Evolutionary conservation across 2,888 invertebrate genomes (phyloP), one percentile per base, ranked within the genome.

Genomic region (Synanthedon formicaeformis): DNA sequence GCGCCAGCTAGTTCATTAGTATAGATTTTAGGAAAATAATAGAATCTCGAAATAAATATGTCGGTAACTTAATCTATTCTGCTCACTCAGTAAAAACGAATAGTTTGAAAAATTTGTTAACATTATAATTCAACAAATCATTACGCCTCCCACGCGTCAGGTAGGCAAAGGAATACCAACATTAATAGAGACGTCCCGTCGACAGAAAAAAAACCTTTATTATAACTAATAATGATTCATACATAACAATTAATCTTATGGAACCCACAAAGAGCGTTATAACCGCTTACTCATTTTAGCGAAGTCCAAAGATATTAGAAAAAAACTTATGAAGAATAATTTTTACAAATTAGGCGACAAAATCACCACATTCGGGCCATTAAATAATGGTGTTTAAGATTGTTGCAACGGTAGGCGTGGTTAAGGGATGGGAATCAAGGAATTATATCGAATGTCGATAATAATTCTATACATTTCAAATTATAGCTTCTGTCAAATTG

Each of bases 261-360:
- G 67, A 63, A 69, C 75, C 67, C 78, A 78, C 75, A 73, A 71
- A 71, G 75, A 69, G 75, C 69, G 66, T 62, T 65, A 74, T 76
- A 77, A 82, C 73, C 70, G 81, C 81, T 78, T 75, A 83, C 79
- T 84, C 84, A 84, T 81, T 81, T 81, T 75, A 65, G 73, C 78
- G 72, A 78, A 69, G 67, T 69, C 67, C 60, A 63, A 65, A 60
- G 65, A 61, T 53, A 60, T 60, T 58, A 55, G 55, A 50, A 61
- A 60, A 68, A 71, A 74, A 74, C 68, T 68, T 62, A 58, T 53
- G 58, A 64, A 50, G 66, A 67, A 73, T 67, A 78, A 81, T 79
- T 78, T 80, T 75, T 78, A 84, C 82, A 80, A 81, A 84, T 83
- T 82, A 80, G 78, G 84, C 83, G 84, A 85, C 84, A 85, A 81